phyloP scores from a whole-genome alignment of 2,113 vertebrate species.

The Gopherus flavomarginatus region DNA sequence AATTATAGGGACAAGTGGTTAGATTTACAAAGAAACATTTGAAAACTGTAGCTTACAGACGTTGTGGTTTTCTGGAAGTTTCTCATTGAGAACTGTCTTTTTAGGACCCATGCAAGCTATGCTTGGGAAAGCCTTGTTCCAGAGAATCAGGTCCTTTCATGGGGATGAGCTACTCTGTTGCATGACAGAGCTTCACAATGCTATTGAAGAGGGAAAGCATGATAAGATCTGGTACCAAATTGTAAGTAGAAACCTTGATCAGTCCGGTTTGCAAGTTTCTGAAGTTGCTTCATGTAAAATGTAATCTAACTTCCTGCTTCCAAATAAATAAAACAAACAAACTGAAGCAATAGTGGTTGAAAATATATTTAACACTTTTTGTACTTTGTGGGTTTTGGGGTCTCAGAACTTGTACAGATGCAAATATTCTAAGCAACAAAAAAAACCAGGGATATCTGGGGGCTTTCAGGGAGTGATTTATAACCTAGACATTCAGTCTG shows the following conservation, averaged over 20 bases:
- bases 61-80: conserved; percentile 4
- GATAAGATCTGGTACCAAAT: conserved; percentile 18
- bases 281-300: conserved; percentile 42
- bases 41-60: background rate
- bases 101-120: background rate
- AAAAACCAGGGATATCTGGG: background rate
- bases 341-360: conserved; percentile 27
- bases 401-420: conserved; percentile 19
- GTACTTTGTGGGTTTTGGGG: background rate
- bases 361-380: conserved; percentile 55
- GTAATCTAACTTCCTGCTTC: background rate
- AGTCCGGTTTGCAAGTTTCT: conserved; percentile 19
- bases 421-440: background rate
- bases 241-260: conserved; percentile 5
- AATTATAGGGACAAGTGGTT: background rate
- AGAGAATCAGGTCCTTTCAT: background rate
- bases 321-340: background rate
- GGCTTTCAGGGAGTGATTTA: background rate
- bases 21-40: background rate
- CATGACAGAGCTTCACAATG: background rate
- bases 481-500: background rate
- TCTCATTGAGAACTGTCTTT: background rate
- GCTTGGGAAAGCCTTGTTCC: conserved; percentile 20
- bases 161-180: background rate
- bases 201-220: background rate